phyloP scores from a whole-genome alignment of 30 jellyfish, hydroid and myxozoan species.

The Nemopilema nomurai region DNA sequence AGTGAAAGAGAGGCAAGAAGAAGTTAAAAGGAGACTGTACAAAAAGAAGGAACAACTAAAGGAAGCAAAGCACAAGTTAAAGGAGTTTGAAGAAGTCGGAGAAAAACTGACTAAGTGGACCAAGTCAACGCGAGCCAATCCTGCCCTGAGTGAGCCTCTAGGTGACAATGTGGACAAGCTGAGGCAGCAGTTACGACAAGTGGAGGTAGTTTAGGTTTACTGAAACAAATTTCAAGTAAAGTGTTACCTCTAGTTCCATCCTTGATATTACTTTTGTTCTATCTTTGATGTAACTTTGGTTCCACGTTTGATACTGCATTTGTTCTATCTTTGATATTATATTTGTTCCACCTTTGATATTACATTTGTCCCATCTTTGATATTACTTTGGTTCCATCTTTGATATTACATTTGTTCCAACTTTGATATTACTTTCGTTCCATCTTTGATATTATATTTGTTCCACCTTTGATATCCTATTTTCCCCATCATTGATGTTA shows the following conservation, averaged over 20 bases:
- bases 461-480: no score
- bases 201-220: conserved; percentile 56
- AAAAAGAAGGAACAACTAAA: conserved; percentile 45
- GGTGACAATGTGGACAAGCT: conserved; percentile 59
- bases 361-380: no score
- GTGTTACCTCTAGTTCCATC: not conserved
- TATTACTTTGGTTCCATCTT: no score
- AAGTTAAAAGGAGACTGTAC: conserved; percentile 46
- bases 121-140: conserved; percentile 1
- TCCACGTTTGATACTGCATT: no score
- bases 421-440: no score
- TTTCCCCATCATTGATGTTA: no score
- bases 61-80: conserved; percentile 40
- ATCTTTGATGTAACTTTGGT: no score
- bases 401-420: no score
- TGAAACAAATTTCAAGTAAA: not conserved
- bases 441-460: no score
- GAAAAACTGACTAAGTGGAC: conserved; percentile 57
- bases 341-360: no score
- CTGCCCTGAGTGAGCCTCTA: conserved; percentile 66
- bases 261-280: no score
- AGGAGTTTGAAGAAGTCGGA: conserved; percentile 62
- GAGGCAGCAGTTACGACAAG: conserved; percentile 64
- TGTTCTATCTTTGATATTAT: no score
- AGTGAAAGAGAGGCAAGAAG: conserved; percentile 59